phyloP scores from a whole-genome alignment of 2,797 vertebrate species.

The Gambusia yucatana region DNA sequence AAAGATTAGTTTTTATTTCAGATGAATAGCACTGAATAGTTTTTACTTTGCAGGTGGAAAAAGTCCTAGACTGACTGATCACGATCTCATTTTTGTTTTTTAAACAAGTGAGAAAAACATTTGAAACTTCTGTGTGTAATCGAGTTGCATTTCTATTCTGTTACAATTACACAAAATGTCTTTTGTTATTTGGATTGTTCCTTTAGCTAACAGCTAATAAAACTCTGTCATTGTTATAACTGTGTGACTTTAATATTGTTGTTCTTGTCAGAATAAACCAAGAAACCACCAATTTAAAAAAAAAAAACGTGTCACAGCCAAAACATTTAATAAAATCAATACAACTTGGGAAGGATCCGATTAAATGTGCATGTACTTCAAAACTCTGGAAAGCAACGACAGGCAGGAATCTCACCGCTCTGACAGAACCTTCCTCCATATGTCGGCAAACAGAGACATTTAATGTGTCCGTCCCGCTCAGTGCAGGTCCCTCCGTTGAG shows the following conservation, averaged over 20 bases:
- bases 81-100: background rate
- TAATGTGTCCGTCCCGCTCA: conserved; percentile 71
- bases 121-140: too few relatives aligned
- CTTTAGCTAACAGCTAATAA: too few relatives aligned
- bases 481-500: conserved; percentile 93
- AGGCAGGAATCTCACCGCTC: conserved; percentile 79
- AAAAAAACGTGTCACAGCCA: too few relatives aligned
- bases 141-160: too few relatives aligned
- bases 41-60: background rate
- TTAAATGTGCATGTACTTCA: background rate
- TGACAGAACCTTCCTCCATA: conserved; percentile 90
- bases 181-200: too few relatives aligned
- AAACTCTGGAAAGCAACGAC: background rate
- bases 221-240: too few relatives aligned
- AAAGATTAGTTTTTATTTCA: background rate
- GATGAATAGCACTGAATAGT: background rate
- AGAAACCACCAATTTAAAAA: too few relatives aligned
- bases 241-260: too few relatives aligned
- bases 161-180: too few relatives aligned
- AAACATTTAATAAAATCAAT: too few relatives aligned
- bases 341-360: too few relatives aligned
- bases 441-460: conserved; percentile 91
- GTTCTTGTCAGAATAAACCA: too few relatives aligned
- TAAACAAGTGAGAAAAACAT: background rate
- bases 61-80: background rate